Evolutionary conservation across 2,797 vertebrate genomes (phyloP).

Genomic region (Allochrocebus solatus): DNA sequence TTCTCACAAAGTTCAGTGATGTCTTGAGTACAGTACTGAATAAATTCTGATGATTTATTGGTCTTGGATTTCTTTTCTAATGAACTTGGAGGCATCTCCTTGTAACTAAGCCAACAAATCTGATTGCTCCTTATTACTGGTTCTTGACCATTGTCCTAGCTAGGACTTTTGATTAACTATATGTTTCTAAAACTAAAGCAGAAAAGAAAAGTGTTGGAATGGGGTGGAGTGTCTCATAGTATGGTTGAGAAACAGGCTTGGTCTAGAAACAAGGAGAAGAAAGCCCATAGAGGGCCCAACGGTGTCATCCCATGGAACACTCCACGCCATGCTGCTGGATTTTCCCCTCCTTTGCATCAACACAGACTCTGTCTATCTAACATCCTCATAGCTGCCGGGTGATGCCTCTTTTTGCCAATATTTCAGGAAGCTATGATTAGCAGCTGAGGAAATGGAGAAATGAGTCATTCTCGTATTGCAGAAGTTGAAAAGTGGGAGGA

Average conservation of each 20-base stretch:
- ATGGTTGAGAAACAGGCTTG: not conserved
- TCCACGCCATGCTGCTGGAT: too few species aligned
- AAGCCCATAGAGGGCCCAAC: not conserved
- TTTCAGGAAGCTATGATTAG: not conserved
- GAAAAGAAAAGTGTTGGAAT: not conserved
- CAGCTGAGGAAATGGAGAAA: not conserved
- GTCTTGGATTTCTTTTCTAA: not conserved
- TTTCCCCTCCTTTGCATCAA: not conserved
- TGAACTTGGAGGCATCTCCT: not conserved
- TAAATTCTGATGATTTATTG: not conserved
- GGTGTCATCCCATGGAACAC: not conserved
- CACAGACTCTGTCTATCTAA: not conserved
- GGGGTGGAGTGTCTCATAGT: not conserved
- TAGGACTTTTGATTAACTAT: not conserved
- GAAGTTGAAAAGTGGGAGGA: constrained; percentile 39
- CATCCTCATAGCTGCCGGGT: not conserved
- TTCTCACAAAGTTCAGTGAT: not conserved
- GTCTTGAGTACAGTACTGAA: not conserved
- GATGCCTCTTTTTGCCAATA: not conserved
- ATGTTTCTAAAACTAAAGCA: not conserved
- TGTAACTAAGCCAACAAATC: not conserved
- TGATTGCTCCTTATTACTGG: not conserved
- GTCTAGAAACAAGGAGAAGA: not conserved
- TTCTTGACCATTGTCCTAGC: not conserved
- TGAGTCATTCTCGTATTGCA: constrained; percentile 38